phyloP scores from a whole-genome alignment of 2,113 vertebrate species.

The Macquaria australasica region DNA sequence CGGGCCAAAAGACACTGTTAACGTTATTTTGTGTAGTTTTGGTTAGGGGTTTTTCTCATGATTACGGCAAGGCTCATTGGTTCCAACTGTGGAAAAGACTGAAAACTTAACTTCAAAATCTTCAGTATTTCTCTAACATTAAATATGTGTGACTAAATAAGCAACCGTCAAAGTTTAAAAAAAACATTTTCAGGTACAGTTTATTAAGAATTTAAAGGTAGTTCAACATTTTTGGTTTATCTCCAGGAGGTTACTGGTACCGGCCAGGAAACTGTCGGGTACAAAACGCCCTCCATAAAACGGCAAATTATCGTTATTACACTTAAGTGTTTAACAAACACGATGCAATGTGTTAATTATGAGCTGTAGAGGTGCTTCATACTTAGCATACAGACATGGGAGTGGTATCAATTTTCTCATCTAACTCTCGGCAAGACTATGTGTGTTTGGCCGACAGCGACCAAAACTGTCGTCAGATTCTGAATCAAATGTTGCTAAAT shows the following conservation, averaged over 20 bases:
- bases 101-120: neutral
- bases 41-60: neutral
- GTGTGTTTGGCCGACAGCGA: neutral
- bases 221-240: neutral
- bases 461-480: neutral
- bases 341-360: no score
- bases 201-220: neutral
- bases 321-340: no score
- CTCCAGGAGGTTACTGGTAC: neutral
- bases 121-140: neutral
- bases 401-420: neutral
- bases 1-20: neutral
- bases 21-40: neutral
- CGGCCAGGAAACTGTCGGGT: no score
- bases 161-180: neutral
- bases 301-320: no score
- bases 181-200: neutral
- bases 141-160: conserved; percentile 10
- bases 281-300: no score
- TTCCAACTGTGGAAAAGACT: neutral
- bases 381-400: no score
- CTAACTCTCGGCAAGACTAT: neutral
- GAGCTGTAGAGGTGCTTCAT: no score
- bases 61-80: neutral
- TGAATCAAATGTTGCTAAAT: neutral